Evolutionary conservation across 2,113 vertebrate species (phyloP).

Genomic region (Corydoras sp.): DNA sequence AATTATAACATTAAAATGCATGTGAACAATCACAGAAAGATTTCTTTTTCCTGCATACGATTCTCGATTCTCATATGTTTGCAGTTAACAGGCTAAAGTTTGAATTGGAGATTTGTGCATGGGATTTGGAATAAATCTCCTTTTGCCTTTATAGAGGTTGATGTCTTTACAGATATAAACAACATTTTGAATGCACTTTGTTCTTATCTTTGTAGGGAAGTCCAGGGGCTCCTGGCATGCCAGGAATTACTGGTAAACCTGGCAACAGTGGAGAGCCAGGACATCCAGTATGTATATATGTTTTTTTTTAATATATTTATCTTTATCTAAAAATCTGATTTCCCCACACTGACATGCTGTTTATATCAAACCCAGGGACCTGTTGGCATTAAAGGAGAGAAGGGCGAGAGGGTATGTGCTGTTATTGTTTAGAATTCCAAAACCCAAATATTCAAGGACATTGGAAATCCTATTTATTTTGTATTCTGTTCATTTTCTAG

Average conservation of each 20-base stretch:
- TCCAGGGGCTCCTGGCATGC: slow-evolving; percentile 85
- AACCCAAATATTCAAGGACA: neutral
- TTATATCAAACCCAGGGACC: slow-evolving; percentile 72
- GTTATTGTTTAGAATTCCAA: neutral
- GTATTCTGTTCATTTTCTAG: slow-evolving; percentile 60
- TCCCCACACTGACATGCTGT: neutral
- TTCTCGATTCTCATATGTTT: slow-evolving; percentile 34
- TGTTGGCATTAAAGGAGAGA: slow-evolving; percentile 88
- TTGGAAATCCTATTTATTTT: slow-evolving; percentile 10
- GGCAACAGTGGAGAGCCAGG: slow-evolving; percentile 87
- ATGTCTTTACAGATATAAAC: too few species aligned
- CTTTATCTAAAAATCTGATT: neutral
- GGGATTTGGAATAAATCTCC: slow-evolving; percentile 6
- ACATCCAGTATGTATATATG: slow-evolving; percentile 70
- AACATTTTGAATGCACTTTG: too few species aligned
- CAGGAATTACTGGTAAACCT: slow-evolving; percentile 83
- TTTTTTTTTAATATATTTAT: neutral
- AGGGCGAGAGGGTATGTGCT: slow-evolving; percentile 85
- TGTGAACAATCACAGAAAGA: neutral
- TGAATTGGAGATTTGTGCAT: neutral
- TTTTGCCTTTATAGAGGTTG: neutral
- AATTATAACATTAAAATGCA: slow-evolving; percentile 7
- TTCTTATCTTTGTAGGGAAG: slow-evolving; percentile 67
- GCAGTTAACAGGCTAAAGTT: slow-evolving; percentile 23
- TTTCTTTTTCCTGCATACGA: slow-evolving; percentile 39